Evolutionary conservation across 2,113 vertebrate species (phyloP), one percentile per base, ranked within the genome.

Genomic region (Physeter macrocephalus): DNA sequence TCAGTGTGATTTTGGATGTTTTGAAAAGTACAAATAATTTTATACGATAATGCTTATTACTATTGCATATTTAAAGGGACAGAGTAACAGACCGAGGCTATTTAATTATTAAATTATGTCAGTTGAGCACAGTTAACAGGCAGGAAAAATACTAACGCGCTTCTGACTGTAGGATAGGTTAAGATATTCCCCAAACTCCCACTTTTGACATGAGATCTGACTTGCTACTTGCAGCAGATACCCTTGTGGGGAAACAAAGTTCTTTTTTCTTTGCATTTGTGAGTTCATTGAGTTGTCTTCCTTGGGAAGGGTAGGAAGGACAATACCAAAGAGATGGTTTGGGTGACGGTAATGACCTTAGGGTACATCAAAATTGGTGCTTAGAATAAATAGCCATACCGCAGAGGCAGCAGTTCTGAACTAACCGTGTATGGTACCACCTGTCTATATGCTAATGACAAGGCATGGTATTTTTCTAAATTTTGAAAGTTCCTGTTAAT

Each of bases 401-500:
- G 6, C 52, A 43, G 49, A 11, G 10, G 52, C 0, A 29, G 34
- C 36, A 25, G 21, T 20, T 61, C 8, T 34, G 34, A 36, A 3
- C 1, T 11, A 3, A 13, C 71, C 31, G 31, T 3, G 9, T 2
- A 8, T 9, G n/a, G 15, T 3, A 29, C 9, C 25, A 12, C 13
- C 13, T n/a, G 6, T 66, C 46, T 66, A 15, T 6, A 18, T 1
- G 36, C 39, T 43, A 49, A n/a, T 10, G 81, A 69, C 61, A 49
- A 36, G 43, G 77, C 72, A 52, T 1, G 17, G 39, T 5, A 7
- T 83, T 82, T 39, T 71, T 43, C 46, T 49, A 72, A 14, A 62
- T 80, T 72, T 87, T 71, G 67, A 80, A 94, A 93, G 15, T 31
- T 74, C 31, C n/a, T 92, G 7, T 74, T 69, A 75, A 72, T 86